Evolutionary conservation across 2,888 invertebrate species (phyloP).

Genomic region (Sipha maydis): DNA sequence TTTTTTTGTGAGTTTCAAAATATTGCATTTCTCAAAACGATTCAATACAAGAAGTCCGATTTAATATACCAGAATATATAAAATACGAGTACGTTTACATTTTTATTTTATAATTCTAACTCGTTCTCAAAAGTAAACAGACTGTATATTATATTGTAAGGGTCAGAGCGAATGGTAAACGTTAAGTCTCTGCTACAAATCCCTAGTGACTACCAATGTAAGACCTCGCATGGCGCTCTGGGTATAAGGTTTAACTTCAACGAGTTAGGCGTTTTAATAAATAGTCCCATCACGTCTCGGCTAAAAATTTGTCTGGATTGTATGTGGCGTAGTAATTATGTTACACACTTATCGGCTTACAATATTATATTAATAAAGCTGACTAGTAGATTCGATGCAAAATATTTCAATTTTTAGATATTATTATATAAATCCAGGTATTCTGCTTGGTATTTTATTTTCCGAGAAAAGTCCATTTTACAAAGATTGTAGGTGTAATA

Average conservation of each 20-base stretch:
- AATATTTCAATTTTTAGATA: too few relatives aligned
- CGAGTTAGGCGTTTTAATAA: slow-evolving; percentile 17
- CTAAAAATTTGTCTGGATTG: slow-evolving; percentile 1
- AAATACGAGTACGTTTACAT: too few relatives aligned
- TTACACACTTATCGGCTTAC: too few relatives aligned
- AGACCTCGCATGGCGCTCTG: neutral
- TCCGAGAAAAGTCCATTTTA: neutral
- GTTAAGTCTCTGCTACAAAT: neutral
- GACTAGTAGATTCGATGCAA: too few relatives aligned
- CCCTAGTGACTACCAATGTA: neutral
- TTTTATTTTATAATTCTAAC: too few relatives aligned
- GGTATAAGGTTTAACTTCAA: neutral
- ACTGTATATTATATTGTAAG: neutral
- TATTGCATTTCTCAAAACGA: too few relatives aligned
- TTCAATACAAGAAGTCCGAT: too few relatives aligned
- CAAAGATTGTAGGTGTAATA: too few relatives aligned
- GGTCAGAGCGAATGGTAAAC: neutral
- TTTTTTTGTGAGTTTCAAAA: neutral
- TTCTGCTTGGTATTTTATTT: neutral
- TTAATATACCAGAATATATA: too few relatives aligned
- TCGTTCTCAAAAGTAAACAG: too few relatives aligned
- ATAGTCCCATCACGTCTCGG: neutral
- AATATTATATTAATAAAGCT: too few relatives aligned
- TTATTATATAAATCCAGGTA: too few relatives aligned
- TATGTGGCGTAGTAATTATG: neutral